These are phyloP conservation scores for Biston betularia DNA, from an alignment of 2,888 invertebrate species.

Conservation along the genomic window DNA sequence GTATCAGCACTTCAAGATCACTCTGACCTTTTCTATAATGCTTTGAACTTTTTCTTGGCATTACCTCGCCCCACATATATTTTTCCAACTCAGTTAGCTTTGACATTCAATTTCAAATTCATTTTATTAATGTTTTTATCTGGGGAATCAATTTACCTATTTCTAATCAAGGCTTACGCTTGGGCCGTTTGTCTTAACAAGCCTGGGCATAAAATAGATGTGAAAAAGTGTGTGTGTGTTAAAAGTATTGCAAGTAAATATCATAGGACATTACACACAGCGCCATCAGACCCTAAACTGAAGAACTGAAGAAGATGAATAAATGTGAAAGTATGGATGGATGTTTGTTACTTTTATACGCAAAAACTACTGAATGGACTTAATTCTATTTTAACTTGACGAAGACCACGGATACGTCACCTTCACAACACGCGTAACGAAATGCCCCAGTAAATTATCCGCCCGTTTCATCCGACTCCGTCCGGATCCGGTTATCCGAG, in stretches of 20 bases:
- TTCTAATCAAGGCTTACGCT: slow-evolving; percentile 12
- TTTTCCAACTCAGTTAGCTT: not conserved
- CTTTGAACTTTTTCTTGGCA: not conserved
- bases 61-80: not conserved
- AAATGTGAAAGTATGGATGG: no score
- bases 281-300: no score
- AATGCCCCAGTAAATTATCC: slow-evolving; percentile 58
- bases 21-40: not conserved
- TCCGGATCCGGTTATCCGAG: slow-evolving; percentile 56
- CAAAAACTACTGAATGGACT: no score
- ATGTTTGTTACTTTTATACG: no score
- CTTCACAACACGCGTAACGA: slow-evolving; percentile 40
- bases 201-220: slow-evolving; percentile 17
- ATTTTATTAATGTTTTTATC: slow-evolving; percentile 15
- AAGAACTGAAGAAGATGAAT: no score
- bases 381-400: not conserved
- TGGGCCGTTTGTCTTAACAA: slow-evolving; percentile 16
- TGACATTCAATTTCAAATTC: slow-evolving; percentile 1
- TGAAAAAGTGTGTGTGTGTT: no score
- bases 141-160: slow-evolving; percentile 15
- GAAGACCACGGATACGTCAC: slow-evolving; percentile 27
- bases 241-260: no score
- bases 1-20: not conserved
- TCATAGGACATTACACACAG: no score
- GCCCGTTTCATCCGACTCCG: slow-evolving; percentile 53